These are phyloP conservation scores for Leptinotarsa texana DNA, from an alignment of 1,140 invertebrate species.

Conservation along the genomic window DNA sequence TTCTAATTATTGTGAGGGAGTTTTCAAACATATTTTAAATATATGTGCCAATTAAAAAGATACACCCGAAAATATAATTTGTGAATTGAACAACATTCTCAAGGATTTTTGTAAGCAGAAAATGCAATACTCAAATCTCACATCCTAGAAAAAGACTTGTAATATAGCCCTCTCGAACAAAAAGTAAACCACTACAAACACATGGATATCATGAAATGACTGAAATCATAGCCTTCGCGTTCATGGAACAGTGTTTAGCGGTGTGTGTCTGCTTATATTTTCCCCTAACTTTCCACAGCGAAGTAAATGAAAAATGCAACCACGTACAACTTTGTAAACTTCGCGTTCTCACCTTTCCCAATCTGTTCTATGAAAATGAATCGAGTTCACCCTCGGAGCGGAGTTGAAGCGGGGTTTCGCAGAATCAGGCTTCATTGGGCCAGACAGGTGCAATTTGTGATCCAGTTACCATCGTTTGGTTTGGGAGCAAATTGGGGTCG, in stretches of 20 bases:
- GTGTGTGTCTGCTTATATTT: background rate
- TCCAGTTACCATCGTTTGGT: background rate
- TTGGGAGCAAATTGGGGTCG: background rate
- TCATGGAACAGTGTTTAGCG: conserved; percentile 9
- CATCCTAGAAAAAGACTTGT: no score
- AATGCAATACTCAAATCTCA: no score
- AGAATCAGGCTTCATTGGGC: background rate
- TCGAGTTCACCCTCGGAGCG: conserved; percentile 12
- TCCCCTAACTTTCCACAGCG: background rate
- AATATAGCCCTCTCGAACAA: no score
- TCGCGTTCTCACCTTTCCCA: conserved; percentile 38
- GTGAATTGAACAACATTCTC: no score
- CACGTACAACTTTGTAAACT: conserved; percentile 37
- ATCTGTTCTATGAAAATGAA: conserved; percentile 34
- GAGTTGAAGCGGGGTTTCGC: background rate
- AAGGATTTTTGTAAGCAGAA: no score
- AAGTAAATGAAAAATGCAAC: conserved; percentile 36
- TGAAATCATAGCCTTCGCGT: background rate
- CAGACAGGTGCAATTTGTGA: conserved; percentile 6
- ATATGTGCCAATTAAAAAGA: no score
- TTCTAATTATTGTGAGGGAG: no score
- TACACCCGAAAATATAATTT: no score
- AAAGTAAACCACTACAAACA: background rate
- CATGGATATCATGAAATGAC: conserved; percentile 8
- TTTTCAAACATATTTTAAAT: no score